These are phyloP conservation scores for Idaea biselata DNA, from an alignment of 2,888 invertebrate species.

Conservation along the genomic window DNA sequence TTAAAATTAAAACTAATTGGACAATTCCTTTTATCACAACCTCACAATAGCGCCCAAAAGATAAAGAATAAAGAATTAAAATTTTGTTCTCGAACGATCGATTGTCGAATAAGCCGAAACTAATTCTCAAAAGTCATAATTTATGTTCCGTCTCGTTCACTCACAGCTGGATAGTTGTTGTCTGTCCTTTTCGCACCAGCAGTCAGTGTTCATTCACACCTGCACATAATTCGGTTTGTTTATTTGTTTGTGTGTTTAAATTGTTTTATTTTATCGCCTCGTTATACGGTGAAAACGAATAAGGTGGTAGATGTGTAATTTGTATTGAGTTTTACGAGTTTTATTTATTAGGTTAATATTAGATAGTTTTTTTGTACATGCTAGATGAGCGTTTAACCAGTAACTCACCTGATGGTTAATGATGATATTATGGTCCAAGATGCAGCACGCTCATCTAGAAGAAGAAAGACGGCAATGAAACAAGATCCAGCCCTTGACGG, in stretches of 20 bases:
- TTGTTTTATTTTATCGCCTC: conserved; percentile 56
- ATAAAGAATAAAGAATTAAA: conserved; percentile 10
- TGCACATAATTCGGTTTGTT: conserved; percentile 65
- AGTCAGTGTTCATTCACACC: conserved; percentile 68
- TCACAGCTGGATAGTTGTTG: conserved; percentile 21
- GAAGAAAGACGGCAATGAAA: no score
- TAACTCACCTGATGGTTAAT: no score
- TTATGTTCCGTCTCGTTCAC: conserved; percentile 43
- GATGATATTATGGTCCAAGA: no score
- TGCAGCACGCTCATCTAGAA: no score
- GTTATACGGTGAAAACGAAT: conserved; percentile 30
- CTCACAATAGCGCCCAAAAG: conserved; percentile 10
- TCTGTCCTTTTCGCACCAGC: conserved; percentile 55
- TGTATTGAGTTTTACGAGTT: background rate
- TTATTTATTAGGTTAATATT: background rate
- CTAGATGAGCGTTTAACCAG: no score
- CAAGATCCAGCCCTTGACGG: no score
- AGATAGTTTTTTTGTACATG: background rate
- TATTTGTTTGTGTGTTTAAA: conserved; percentile 60
- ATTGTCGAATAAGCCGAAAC: conserved; percentile 26
- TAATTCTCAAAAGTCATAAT: conserved; percentile 28
- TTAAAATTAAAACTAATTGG: conserved; percentile 9
- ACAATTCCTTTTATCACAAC: conserved; percentile 3
- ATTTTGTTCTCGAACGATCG: conserved; percentile 21
- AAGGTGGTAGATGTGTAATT: conserved; percentile 32